Evolutionary conservation across 2,888 invertebrate genomes (phyloP).

Genomic region (Pomacea canaliculata): DNA sequence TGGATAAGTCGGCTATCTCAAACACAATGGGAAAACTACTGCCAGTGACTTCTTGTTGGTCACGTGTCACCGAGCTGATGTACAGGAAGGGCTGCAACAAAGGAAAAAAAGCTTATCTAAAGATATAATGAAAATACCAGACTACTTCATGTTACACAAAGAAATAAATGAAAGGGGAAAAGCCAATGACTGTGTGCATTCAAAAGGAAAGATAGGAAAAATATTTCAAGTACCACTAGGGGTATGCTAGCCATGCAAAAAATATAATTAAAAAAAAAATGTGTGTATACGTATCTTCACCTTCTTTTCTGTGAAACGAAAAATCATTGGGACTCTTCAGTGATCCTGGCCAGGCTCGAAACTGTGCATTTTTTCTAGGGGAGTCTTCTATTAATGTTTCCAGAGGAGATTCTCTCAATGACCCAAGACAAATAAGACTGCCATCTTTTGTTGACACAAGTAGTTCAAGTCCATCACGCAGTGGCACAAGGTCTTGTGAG

Average conservation of each 20-base stretch:
- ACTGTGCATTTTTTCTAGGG: constrained; percentile 1
- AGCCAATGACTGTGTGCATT: no score
- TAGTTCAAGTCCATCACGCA: constrained; percentile 57
- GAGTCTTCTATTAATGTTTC: constrained; percentile 29
- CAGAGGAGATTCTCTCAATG: constrained; percentile 35
- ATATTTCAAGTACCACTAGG: no score
- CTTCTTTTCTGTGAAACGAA: constrained; percentile 45
- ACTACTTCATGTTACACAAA: no score
- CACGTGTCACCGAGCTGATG: constrained; percentile 39
- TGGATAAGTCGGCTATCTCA: constrained; percentile 41
- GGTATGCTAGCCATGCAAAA: no score
- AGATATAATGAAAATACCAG: no score
- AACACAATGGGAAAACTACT: constrained; percentile 49
- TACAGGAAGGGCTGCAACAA: constrained; percentile 44
- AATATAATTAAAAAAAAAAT: no score
- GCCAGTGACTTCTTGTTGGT: constrained; percentile 51
- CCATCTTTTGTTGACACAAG: constrained; percentile 64
- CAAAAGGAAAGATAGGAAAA: no score
- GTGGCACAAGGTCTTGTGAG: constrained; percentile 57
- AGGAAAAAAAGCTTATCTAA: not conserved
- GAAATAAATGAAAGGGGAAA: no score
- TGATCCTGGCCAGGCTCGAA: constrained; percentile 37
- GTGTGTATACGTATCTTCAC: constrained; percentile 23
- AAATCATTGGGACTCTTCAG: constrained; percentile 53
- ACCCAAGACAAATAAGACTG: constrained; percentile 61